Percentiles rank a stretch among this genome's conserved stretches.
Evolutionary conservation across 2,113 vertebrate species (phyloP).

Genomic region (Neodon shergylaensis): DNA sequence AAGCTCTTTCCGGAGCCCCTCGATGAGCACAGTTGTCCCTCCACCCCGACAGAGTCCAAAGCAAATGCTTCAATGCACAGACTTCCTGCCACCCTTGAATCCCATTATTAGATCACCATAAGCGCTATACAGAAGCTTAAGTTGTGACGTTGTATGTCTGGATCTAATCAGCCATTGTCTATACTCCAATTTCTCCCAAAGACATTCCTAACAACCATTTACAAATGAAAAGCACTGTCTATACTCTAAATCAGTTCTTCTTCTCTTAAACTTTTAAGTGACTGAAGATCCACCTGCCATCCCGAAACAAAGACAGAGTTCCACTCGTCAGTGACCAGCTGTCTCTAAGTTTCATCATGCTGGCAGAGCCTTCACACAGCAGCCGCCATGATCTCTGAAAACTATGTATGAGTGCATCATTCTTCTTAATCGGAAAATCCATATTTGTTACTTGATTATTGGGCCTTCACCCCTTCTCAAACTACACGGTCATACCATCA

Average conservation of each 20-base stretch:
- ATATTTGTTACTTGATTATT: background rate
- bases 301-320: background rate
- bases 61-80: background rate
- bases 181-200: conserved; percentile 19
- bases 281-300: background rate
- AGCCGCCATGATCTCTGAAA: background rate
- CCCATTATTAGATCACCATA: background rate
- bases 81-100: background rate
- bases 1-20: background rate
- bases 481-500: background rate
- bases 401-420: background rate
- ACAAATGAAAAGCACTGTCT: conserved; percentile 19
- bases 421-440: background rate
- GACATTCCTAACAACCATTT: conserved; percentile 9
- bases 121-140: conserved; percentile 44
- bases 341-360: background rate
- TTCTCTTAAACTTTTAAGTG: conserved; percentile 25
- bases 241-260: background rate
- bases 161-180: background rate
- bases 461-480: background rate
- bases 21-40: background rate
- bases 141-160: background rate
- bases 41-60: background rate
- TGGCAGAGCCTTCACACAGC: background rate
- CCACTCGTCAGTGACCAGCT: background rate